Evolutionary conservation across 2,797 vertebrate genomes (phyloP), one percentile per base, ranked within the genome.

Genomic region (Lacerta viridis): DNA sequence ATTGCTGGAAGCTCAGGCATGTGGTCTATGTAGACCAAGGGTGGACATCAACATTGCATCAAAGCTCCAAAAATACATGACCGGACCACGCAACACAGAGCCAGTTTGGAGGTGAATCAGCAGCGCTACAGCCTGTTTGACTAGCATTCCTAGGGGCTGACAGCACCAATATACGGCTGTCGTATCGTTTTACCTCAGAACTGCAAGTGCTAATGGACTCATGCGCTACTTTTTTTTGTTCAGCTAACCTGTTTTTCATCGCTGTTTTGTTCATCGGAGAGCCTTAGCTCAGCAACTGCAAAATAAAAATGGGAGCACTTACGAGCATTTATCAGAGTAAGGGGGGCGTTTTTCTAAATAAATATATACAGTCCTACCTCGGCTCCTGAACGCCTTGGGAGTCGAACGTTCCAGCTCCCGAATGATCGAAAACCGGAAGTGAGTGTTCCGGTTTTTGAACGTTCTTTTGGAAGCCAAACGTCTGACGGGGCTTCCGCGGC

Each of bases 101-200:
- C 76, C 88, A 92, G 39, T 87, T 90, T 85, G 88, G 71, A 83
- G 69, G 7, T 84, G 69, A 86, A 80, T 82, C 50, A 71, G 87
- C 61, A 41, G 55, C 41, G 33, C 33, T 33, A 59, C 76, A 87
- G 71, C 82, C 46, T 18, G 77, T 82, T 39, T 43, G 83, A 84
- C 83, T 59, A n/a, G 78, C 41, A 46, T 85, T 76, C 6, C 8
- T 33, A 27, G 23, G 36, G 2, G 13, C 11, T 80, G 89, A 64
- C 18, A 18, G n/a, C 68, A 43, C 41, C 41, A 33, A 4, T 27
- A 3, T 9, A 76, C 18, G 29, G 15, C 36, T 59, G 33, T n/a
- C 2, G 5, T n/a, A 23, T 46, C 20, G 11, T 68, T 87, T 69
- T 68, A 55, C 13, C 50, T 81, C 71, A 59, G 23, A 18, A 74